phyloP scores from a whole-genome alignment of 2,888 invertebrate genomes.

The Pachycephus smyrnensis region DNA sequence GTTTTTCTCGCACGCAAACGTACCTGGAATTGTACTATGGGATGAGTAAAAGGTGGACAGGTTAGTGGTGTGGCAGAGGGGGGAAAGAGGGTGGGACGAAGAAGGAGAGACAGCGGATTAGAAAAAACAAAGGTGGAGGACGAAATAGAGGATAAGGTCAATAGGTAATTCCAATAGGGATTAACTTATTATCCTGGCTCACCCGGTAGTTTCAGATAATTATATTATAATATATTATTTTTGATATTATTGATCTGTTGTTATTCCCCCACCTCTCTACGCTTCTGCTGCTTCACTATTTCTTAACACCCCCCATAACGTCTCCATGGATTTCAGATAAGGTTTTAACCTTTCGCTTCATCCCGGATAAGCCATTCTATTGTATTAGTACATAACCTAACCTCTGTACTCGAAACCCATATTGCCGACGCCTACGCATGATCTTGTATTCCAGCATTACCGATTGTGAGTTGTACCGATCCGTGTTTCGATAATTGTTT shows the following conservation, averaged over 20 bases:
- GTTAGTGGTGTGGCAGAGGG: not conserved
- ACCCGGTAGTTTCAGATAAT: slow-evolving; percentile 16
- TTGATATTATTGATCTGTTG: slow-evolving; percentile 12
- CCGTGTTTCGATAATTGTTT: not conserved
- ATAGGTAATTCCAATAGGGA: slow-evolving; percentile 38
- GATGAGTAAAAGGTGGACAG: not conserved
- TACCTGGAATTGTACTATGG: not conserved
- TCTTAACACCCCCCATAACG: not conserved
- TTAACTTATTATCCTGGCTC: slow-evolving; percentile 42
- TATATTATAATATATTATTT: not conserved
- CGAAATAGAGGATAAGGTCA: slow-evolving; percentile 23
- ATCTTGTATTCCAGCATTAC: not conserved
- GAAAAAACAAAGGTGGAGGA: slow-evolving; percentile 14
- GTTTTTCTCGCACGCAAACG: slow-evolving; percentile 4
- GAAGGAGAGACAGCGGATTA: slow-evolving; percentile 9
- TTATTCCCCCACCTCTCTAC: not conserved
- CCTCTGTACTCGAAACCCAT: not conserved
- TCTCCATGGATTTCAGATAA: not conserved
- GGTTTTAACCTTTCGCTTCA: not conserved
- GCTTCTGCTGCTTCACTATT: not conserved
- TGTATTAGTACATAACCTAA: not conserved
- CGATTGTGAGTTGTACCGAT: not conserved
- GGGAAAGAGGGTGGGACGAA: slow-evolving; percentile 4
- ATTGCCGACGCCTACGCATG: not conserved
- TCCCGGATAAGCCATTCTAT: slow-evolving; percentile 6